Evolutionary conservation across 2,888 invertebrate genomes (phyloP), one percentile per base, ranked within the genome.

Genomic region (Synanthedon tipuliformis): DNA sequence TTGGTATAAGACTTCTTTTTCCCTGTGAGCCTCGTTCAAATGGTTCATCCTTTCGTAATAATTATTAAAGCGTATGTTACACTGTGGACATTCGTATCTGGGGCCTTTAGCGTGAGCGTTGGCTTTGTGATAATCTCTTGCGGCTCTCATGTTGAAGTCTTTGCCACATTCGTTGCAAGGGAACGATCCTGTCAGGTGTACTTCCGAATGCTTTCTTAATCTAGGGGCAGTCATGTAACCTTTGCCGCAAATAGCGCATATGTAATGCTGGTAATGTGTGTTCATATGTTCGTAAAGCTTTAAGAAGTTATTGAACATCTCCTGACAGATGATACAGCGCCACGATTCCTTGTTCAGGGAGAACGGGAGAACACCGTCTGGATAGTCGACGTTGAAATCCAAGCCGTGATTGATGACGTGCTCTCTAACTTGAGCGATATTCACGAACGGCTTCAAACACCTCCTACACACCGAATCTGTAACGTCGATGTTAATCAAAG

Each of bases 261-360:
- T 85, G 23, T 83, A 83, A 60, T 85, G 78, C 56, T 86, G 85
- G 40, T 86, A 86, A 56, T 87, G 86, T 0, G 69, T 55, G 52
- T 86, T 86, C 84, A 86, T 86, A 48, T 87, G 86, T 55, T 86
- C 82, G 57, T 85, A 85, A 0, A 87, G 65, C 64, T 84, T 84
- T 0, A 86, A 61, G 53, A 85, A 85, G 48, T 81, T 84, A 52
- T 84, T 84, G 57, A 85, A 86, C 34, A 65, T 72, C 48, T 76
- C 71, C 0, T 63, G 58, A 52, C 86, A 87, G 53, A 84, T 71
- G 0, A 81, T 64, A 58, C 86, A 87, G 40, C 63, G 66, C 85
- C 85, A 85, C 0, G 69, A 72, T n/a, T 81, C 75, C 51, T 81
- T 83, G 50, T 83, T 68, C 11, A 87, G 62, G 18, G 58, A 64